These are phyloP conservation scores for Eristalinus aeneus DNA, from an alignment of 2,888 invertebrate genomes.

Conservation along the genomic window DNA sequence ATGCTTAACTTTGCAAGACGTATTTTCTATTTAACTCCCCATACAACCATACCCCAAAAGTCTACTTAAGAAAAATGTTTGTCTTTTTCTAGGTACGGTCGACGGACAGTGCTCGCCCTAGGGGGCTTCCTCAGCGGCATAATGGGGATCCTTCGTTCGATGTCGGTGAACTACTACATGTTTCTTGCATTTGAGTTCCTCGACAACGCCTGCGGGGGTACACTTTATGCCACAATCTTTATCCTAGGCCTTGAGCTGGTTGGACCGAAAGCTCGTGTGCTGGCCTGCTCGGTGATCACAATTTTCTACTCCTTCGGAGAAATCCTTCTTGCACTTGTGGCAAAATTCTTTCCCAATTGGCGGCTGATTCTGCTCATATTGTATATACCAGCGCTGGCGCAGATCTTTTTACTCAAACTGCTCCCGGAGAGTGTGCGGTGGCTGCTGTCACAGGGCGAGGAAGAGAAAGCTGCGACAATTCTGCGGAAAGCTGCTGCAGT, in stretches of 20 bases:
- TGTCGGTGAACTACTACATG: constrained; percentile 86
- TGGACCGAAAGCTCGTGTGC: constrained; percentile 86
- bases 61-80: background rate
- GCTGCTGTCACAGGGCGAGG: constrained; percentile 85
- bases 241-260: constrained; percentile 89
- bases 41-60: no score
- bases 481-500: constrained; percentile 84
- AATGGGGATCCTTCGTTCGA: constrained; percentile 86
- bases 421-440: constrained; percentile 89
- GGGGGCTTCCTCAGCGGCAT: constrained; percentile 83
- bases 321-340: constrained; percentile 85
- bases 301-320: constrained; percentile 88
- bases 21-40: no score
- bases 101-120: constrained; percentile 83
- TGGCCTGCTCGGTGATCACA: constrained; percentile 87
- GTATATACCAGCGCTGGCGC: constrained; percentile 86
- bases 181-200: constrained; percentile 87
- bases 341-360: constrained; percentile 87
- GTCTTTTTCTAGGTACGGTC: constrained; percentile 81
- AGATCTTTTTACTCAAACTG: constrained; percentile 86
- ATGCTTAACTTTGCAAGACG: no score
- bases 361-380: constrained; percentile 84
- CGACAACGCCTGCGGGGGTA: constrained; percentile 86
- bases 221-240: constrained; percentile 87
- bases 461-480: constrained; percentile 83